Conservation (phyloP, 30 jellyfish, hydroid and myxozoan genomes). For the Haliclystus octoradiatus region DNA sequence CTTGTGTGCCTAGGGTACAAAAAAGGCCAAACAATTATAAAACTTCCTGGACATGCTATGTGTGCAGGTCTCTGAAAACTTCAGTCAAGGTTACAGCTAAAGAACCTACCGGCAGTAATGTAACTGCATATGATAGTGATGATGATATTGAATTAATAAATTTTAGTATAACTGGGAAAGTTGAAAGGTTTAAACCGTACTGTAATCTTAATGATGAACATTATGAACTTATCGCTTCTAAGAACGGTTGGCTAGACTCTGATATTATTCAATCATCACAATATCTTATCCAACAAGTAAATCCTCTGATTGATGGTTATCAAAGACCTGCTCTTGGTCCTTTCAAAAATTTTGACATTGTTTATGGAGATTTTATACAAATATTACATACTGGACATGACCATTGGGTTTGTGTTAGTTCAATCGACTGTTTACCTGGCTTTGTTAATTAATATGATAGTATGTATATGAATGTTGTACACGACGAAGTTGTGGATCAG, state of each 20-base stretch:
- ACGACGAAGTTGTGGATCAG: slow-evolving; percentile 1
- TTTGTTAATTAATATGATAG: background rate
- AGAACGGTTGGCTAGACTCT: slow-evolving; percentile 24
- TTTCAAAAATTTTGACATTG: slow-evolving; percentile 16
- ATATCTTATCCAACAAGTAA: slow-evolving; percentile 5
- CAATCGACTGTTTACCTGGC: slow-evolving; percentile 17
- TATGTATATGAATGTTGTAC: slow-evolving; percentile 7
- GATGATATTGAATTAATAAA: slow-evolving; percentile 14
- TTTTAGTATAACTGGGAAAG: slow-evolving; percentile 14
- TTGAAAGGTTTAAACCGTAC: slow-evolving; percentile 24
- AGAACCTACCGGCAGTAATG: slow-evolving; percentile 10
- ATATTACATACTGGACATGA: slow-evolving; percentile 24
- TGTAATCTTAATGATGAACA: slow-evolving; percentile 13
- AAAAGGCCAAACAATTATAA: slow-evolving; percentile 37
- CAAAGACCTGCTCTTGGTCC: slow-evolving; percentile 33
- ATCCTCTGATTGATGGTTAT: slow-evolving; percentile 18
- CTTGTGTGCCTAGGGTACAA: slow-evolving; percentile 41
- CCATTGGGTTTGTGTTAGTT: slow-evolving; percentile 19
- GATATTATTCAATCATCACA: slow-evolving; percentile 18
- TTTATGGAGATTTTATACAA: slow-evolving; percentile 23
- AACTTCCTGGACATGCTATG: slow-evolving; percentile 22
- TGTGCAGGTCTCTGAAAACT: slow-evolving; percentile 20
- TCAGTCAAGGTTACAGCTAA: slow-evolving; percentile 8
- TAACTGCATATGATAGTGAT: slow-evolving; percentile 2
- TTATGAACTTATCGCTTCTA: slow-evolving; percentile 5